A percentile compares a stretch with the other conserved stretches of the same genome.
Evolutionary conservation across 2,888 invertebrate species (phyloP).

Genomic region (Thymelicus sylvestris): DNA sequence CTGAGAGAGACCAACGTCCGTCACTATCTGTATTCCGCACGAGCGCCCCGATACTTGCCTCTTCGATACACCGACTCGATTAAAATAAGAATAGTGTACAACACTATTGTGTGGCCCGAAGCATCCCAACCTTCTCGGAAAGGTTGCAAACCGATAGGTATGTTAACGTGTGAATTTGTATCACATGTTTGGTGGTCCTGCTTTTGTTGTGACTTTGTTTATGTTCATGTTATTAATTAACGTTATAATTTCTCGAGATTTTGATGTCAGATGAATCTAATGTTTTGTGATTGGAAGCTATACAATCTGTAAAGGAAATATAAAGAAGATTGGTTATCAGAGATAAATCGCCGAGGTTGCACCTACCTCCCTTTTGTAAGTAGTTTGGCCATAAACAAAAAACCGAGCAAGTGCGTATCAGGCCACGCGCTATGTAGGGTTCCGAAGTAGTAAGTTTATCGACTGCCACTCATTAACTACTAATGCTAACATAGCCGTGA

Average conservation of each 20-base stretch:
- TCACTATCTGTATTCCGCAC: conserved; percentile 82
- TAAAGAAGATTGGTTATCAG: no score
- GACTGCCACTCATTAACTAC: no score
- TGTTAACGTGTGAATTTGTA: conserved; percentile 46
- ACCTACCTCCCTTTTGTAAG: no score
- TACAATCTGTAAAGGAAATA: no score
- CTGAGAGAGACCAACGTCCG: conserved; percentile 67
- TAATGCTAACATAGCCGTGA: no score
- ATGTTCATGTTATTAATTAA: neutral
- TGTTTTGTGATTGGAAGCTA: no score
- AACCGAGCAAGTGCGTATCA: no score
- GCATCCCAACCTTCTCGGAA: conserved; percentile 53
- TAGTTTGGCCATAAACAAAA: no score
- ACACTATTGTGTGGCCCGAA: conserved; percentile 62
- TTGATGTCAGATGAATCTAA: no score
- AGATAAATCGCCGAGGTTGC: no score
- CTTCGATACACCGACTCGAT: conserved; percentile 75
- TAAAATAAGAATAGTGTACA: conserved; percentile 78
- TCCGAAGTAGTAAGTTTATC: no score
- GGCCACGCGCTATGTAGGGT: no score
- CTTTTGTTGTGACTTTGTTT: neutral
- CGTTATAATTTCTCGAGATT: neutral
- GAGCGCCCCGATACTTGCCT: conserved; percentile 68
- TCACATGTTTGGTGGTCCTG: neutral
- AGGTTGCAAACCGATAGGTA: conserved; percentile 55